Conservation (phyloP, 1,140 invertebrate species). For the Frieseomelitta varia region DNA sequence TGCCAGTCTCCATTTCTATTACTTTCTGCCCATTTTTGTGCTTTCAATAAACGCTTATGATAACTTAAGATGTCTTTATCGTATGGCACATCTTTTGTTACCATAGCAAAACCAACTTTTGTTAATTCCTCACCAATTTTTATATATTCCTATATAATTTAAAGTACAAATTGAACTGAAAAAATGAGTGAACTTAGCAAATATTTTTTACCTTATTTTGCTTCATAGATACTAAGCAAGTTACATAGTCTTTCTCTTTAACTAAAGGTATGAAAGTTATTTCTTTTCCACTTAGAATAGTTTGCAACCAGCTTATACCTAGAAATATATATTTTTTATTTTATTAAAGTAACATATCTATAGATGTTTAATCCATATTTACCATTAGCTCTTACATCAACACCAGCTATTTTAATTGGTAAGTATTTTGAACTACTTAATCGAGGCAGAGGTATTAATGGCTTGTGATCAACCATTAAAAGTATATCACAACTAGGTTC, state of each 20-base stretch:
- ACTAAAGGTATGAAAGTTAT: slow-evolving; percentile 80
- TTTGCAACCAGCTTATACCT: slow-evolving; percentile 82
- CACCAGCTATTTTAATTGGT: slow-evolving; percentile 82
- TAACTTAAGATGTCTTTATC: slow-evolving; percentile 71
- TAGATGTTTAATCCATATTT: slow-evolving; percentile 30
- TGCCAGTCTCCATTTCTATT: slow-evolving; percentile 82
- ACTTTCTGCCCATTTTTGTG: slow-evolving; percentile 77
- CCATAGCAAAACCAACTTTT: slow-evolving; percentile 80
- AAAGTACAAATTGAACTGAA: slow-evolving; percentile 14
- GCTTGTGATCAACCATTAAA: slow-evolving; percentile 82
- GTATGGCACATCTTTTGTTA: slow-evolving; percentile 60
- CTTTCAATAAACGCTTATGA: slow-evolving; percentile 72
- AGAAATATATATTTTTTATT: slow-evolving; percentile 29
- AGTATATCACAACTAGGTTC: slow-evolving; percentile 78
- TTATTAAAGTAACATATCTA: background rate
- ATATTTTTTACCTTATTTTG: slow-evolving; percentile 68
- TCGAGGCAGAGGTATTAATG: slow-evolving; percentile 78
- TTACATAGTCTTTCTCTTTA: slow-evolving; percentile 77
- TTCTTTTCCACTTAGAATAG: slow-evolving; percentile 76
- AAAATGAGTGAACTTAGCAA: background rate
- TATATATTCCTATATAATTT: slow-evolving; percentile 63
- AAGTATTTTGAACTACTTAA: slow-evolving; percentile 74
- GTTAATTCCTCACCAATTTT: slow-evolving; percentile 79
- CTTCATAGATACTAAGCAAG: slow-evolving; percentile 80
- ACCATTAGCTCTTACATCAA: slow-evolving; percentile 80